phyloP scores from a whole-genome alignment of 2,113 vertebrate species.

The Lophura nycthemera region DNA sequence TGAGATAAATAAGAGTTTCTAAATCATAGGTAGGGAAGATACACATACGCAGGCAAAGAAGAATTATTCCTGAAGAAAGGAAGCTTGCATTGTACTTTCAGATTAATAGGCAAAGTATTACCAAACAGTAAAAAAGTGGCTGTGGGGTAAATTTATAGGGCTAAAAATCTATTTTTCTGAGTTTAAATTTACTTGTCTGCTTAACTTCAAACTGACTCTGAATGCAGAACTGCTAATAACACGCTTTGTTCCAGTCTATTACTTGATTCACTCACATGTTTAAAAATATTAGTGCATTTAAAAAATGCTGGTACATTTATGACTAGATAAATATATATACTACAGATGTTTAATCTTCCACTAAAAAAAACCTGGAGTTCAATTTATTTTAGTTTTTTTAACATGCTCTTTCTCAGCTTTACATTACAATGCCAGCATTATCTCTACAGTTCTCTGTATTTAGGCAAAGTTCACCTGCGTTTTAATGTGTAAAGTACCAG shows the following conservation, averaged over 20 bases:
- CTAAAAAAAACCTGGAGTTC: background rate
- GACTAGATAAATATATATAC: conserved; percentile 6
- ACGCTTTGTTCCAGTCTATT: background rate
- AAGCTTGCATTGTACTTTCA: background rate
- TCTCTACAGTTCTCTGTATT: background rate
- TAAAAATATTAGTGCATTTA: conserved; percentile 47
- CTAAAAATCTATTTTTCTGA: background rate
- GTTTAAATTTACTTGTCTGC: conserved; percentile 10
- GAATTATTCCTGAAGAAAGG: conserved; percentile 4
- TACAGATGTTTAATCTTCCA: conserved; percentile 5
- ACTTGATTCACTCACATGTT: conserved; percentile 26
- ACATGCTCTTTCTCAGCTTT: background rate
- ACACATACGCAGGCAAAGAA: background rate
- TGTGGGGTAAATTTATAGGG: background rate
- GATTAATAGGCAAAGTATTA: background rate
- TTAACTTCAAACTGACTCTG: conserved; percentile 29
- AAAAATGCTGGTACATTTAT: conserved; percentile 32
- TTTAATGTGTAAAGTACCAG: background rate
- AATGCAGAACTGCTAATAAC: background rate
- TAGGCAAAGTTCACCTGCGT: background rate
- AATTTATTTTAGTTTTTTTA: conserved; percentile 10
- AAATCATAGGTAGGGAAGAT: background rate
- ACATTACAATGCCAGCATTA: background rate
- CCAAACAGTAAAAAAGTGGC: background rate
- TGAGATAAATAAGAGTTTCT: background rate